phyloP scores from a whole-genome alignment of 2,888 invertebrate genomes.

The Periphyllus acericola region DNA sequence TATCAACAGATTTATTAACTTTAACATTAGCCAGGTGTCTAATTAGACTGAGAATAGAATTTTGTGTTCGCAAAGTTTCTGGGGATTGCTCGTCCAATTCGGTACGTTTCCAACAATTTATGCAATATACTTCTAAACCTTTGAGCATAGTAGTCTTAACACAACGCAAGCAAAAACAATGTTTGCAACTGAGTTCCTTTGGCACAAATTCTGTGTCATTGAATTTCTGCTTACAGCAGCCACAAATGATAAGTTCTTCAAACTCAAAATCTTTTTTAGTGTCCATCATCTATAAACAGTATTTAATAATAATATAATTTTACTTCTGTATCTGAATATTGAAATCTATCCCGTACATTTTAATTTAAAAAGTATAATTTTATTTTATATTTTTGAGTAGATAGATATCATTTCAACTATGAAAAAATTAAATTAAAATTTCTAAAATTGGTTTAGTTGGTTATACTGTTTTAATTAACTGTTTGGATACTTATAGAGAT shows the following conservation, averaged over 20 bases:
- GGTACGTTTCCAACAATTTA: constrained; percentile 80
- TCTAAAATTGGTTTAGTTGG: background rate
- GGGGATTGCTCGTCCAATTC: constrained; percentile 76
- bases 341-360: background rate
- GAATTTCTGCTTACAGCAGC: constrained; percentile 80
- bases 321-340: background rate
- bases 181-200: constrained; percentile 79
- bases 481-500: background rate
- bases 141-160: constrained; percentile 76
- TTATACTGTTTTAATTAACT: background rate
- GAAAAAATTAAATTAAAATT: too few relatives aligned
- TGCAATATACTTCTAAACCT: constrained; percentile 75
- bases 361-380: background rate
- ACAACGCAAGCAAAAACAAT: constrained; percentile 81
- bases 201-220: constrained; percentile 79
- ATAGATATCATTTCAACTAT: background rate
- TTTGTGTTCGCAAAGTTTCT: constrained; percentile 76
- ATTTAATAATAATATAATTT: background rate
- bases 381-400: background rate
- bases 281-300: constrained; percentile 66
- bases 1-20: constrained; percentile 68
- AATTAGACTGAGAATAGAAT: constrained; percentile 75
- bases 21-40: constrained; percentile 71
- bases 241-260: constrained; percentile 80
- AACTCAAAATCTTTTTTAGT: constrained; percentile 68